Base-by-base conservation (phyloP, 2,113 vertebrate genomes). In the Chionis minor region DNA sequence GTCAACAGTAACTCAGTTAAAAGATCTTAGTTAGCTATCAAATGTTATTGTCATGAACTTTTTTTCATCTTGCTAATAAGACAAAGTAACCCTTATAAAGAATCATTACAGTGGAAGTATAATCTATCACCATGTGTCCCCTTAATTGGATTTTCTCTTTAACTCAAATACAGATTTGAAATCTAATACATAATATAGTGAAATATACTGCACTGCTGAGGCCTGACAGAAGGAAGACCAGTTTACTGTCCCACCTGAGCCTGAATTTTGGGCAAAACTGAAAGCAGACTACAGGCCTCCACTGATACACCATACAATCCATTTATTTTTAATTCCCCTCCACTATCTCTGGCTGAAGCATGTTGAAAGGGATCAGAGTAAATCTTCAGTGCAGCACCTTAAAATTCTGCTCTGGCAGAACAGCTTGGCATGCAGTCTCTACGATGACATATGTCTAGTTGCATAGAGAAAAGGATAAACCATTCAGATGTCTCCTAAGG, bases 91-190 rank as follows among this genome's bases (percentile, higher is more conserved):
- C 27, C 30, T 83, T 51, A 84, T 19, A 81, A 91, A 45, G 42
- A 52, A 52, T 63, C 1, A 1, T 75, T 81, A 21, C 13, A 49
- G 30, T 81, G 8, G 26, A 67, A 94, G 26, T 47, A 44, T 86
- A 71, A 74, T 86, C 35, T 83, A n/a, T 90, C 45, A 77, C 38
- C 18, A 15, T 55, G 28, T 84, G 19, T 69, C 23, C 17, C 24
- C 19, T 84, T 89, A 89, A 86, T 81, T 63, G 67, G 40, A 81
- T 92, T 96, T 95, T 90, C 38, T 90, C 24, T 70, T 90, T 86
- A 88, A 67, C 0, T 18, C 51, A 88, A 81, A 77, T 49, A 75
- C 24, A 62, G 38, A 28, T 82, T 59, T 93, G 55, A 83, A 86
- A 81, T 59, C 23, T 67, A 77, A 45, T 58, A 74, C 26, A 17